These are phyloP conservation scores for Podiceps cristatus DNA, from an alignment of 2,113 vertebrate species.

Conservation along the genomic window DNA sequence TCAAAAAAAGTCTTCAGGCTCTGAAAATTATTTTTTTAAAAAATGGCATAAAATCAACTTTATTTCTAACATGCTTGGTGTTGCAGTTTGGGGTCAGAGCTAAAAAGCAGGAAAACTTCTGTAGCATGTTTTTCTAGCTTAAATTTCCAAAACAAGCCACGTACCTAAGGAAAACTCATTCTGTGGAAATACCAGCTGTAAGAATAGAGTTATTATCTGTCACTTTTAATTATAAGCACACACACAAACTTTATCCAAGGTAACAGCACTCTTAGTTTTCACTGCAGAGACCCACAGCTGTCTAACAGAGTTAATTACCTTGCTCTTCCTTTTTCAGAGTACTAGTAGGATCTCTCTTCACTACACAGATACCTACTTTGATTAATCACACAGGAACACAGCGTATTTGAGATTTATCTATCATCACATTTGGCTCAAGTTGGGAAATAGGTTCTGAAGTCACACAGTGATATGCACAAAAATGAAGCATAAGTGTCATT, in stretches of 20 bases:
- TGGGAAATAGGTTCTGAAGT: neutral
- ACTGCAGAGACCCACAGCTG: neutral
- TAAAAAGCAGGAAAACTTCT: neutral
- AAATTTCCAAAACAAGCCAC: neutral
- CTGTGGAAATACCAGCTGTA: neutral
- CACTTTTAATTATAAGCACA: neutral
- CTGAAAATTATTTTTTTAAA: neutral
- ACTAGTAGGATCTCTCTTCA: neutral
- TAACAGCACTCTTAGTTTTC: neutral
- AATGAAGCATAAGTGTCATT: neutral
- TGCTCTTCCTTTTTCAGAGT: neutral
- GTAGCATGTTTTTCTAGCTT: neutral
- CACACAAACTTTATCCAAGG: neutral
- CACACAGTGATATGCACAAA: neutral
- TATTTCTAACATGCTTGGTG: neutral
- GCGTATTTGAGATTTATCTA: neutral
- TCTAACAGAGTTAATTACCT: neutral
- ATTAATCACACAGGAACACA: neutral
- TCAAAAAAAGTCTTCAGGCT: neutral
- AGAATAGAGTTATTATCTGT: neutral
- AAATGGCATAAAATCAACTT: neutral
- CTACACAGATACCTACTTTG: neutral
- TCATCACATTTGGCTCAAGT: neutral
- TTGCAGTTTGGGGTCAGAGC: neutral
- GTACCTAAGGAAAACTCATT: neutral